These are phyloP conservation scores for Heliothis virescens DNA, from an alignment of 1,140 invertebrate species.

Conservation along the genomic window DNA sequence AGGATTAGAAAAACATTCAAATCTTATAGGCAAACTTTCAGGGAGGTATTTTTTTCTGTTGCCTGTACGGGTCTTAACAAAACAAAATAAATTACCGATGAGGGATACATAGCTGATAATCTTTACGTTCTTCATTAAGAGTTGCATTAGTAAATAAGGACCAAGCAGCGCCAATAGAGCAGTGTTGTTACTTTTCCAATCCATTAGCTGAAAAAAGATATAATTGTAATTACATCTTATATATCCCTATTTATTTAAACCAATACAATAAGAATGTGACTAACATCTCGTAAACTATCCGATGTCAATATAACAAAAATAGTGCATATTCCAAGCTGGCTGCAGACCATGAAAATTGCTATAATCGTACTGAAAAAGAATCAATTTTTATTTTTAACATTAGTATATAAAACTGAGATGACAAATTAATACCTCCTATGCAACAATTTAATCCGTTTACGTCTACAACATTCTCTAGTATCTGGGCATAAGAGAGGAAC, in stretches of 20 bases:
- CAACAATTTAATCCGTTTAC: too few species aligned
- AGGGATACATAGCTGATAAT: conserved; percentile 71
- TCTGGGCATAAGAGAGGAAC: too few species aligned
- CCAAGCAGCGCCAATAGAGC: conserved; percentile 61
- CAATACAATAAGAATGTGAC: conserved; percentile 23
- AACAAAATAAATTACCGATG: conserved; percentile 56
- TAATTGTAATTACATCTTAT: too few species aligned
- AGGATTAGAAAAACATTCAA: neutral
- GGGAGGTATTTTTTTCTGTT: too few species aligned
- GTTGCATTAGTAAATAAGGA: conserved; percentile 68
- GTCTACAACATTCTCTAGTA: too few species aligned
- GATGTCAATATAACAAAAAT: conserved; percentile 72
- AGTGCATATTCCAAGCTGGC: conserved; percentile 70
- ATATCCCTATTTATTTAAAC: too few species aligned
- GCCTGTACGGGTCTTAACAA: too few species aligned
- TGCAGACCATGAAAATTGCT: conserved; percentile 68
- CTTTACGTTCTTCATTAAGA: conserved; percentile 69
- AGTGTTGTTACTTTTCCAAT: conserved; percentile 63
- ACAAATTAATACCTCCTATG: too few species aligned
- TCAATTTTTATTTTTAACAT: too few species aligned
- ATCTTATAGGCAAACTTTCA: too few species aligned
- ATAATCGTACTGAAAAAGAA: conserved; percentile 62
- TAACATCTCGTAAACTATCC: conserved; percentile 74
- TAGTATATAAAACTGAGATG: too few species aligned
- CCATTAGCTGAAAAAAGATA: conserved; percentile 63